Base-by-base conservation (phyloP, 2,888 invertebrate species). In the Hyppa rectilinea region DNA sequence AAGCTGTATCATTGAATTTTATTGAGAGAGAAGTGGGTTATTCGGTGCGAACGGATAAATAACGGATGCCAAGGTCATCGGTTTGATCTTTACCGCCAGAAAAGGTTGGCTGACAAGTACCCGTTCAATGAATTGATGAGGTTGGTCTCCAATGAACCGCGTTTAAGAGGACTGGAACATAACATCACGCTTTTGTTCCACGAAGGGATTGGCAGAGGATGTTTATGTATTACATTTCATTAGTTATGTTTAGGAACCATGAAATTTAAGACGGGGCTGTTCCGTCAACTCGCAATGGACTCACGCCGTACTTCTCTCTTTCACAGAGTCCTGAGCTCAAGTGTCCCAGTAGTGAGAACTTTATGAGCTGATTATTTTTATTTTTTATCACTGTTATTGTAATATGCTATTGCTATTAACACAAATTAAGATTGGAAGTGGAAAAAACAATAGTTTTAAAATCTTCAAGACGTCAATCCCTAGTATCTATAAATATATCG, bases 401-500 rank as follows among this genome's bases (percentile, higher is more conserved):
- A n/a, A n/a, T n/a, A n/a, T n/a, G n/a, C n/a, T n/a, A n/a, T n/a
- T n/a, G n/a, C n/a, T n/a, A n/a, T n/a, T n/a, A n/a, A n/a, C n/a
- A n/a, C n/a, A n/a, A n/a, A n/a, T n/a, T n/a, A n/a, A 63, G 1
- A 5, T 7, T 17, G 10, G 10, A 47, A 7, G 0, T 61, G 5
- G 5, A 10, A 69, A 20, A 31, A 47, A 40, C 0, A 34, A 12
- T 23, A 29, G 20, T 43, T 43, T 62, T 10, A 9, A 64, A 75
- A 34, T 26, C 10, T 59, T n/a, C 23, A 58, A 59, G 38, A 43
- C 47, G 23, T 7, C 5, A 55, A 31, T 49, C 20, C 4, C 17
- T 40, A 66, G 50, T 64, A 38, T 38, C 52, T 55, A 58, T 72
- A 45, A 68, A 72, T 63, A 64, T 80, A 81, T 75, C 71, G 31